A percentile compares a stretch with the other conserved stretches of the same genome.
phyloP scores from a whole-genome alignment of 2,888 invertebrate genomes.

The Sinhomidia bicolor region DNA sequence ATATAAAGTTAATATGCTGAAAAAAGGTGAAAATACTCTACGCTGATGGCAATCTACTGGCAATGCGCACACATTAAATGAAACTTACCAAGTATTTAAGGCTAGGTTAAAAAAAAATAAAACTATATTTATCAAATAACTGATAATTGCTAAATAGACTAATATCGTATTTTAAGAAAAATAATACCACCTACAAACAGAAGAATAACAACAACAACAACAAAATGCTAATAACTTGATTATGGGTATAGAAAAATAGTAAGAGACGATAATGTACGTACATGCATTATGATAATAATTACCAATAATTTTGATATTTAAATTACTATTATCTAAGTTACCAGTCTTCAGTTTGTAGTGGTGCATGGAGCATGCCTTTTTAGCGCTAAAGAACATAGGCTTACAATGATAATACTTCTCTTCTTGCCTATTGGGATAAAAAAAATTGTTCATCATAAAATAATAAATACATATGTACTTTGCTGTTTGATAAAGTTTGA shows the following conservation, averaged over 20 bases:
- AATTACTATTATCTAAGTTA: background rate
- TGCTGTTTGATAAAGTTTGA: no score
- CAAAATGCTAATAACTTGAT: background rate
- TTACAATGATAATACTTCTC: no score
- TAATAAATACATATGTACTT: no score
- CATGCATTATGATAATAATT: background rate
- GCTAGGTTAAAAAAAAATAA: background rate
- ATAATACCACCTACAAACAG: no score
- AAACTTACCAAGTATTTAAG: slow-evolving; percentile 21
- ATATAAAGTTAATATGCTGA: background rate
- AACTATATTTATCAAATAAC: background rate
- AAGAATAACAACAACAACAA: background rate
- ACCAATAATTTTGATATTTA: background rate
- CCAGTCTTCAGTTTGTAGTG: no score
- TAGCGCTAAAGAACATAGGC: no score
- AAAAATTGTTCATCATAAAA: no score
- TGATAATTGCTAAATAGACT: background rate
- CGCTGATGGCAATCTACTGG: slow-evolving; percentile 67
- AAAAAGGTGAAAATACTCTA: background rate
- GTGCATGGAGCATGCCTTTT: no score
- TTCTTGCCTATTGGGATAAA: no score
- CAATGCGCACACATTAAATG: slow-evolving; percentile 56
- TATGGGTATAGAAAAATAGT: background rate
- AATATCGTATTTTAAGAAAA: no score
- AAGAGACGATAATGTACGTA: background rate